Base-by-base conservation (phyloP, 2,113 vertebrate species). In the Eurypyga helias region DNA sequence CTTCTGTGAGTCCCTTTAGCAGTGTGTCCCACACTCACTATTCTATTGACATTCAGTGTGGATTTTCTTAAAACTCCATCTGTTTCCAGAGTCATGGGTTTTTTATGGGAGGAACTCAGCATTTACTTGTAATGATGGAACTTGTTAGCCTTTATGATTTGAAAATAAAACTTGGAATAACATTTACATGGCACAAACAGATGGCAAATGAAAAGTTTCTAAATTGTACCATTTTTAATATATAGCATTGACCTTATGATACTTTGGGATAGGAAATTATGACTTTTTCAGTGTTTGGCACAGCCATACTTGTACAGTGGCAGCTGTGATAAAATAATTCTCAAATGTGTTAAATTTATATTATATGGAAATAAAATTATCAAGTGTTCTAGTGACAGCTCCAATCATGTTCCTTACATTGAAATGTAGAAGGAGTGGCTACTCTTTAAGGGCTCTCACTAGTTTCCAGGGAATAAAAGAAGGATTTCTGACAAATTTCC, bases 351-450 rank as follows among this genome's bases (percentile, higher is more conserved):
- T 49, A 46, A 10, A 29, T 13, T 31, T 73, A 26, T n/a, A 36
- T 28, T 31, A 19, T 18, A 55, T 43, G 34, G 19, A 67, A 85
- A 83, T 70, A 65, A 79, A 89, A 51, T 48, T 28, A 46, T 67
- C 16, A 19, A 5, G 14, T 72, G 12, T 61, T 75, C 13, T 52
- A 43, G 3, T 43, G 8, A 21, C 18, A 14, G 14, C 12, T 76
- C 17, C 6, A 52, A 6, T 36, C 10, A 15, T 6, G 5, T 41
- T 86, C 48, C 14, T 71, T 29, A 58, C 11, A 10, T 4, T 17
- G 9, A 25, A 0, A 2, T 11, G 4, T 43, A 26, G 12, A 92
- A 58, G 25, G 38, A 1, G 20, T 60, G 43, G 5, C 6, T 75
- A 12, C 13, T 49, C 7, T 11, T 41, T 79, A 34, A 60, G 24